A percentile compares a stretch with the other conserved stretches of the same genome.
Conservation (phyloP, 2,113 vertebrate species). For the Barnardius zonarius region DNA sequence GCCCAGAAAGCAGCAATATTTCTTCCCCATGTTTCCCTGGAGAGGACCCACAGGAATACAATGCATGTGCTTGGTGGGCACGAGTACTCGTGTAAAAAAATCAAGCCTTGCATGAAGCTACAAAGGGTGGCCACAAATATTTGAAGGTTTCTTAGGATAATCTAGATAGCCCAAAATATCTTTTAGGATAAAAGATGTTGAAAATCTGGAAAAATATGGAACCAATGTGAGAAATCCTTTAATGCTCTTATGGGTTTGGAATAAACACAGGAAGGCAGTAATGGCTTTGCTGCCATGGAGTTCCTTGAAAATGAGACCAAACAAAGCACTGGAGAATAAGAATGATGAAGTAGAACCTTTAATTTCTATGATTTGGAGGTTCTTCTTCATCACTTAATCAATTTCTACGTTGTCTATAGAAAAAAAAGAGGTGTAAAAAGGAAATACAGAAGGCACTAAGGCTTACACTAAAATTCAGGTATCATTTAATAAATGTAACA, state of each 20-base stretch:
- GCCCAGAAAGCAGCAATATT: not conserved
- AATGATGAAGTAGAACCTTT: not conserved
- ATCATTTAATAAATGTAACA: not conserved
- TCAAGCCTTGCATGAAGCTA: not conserved
- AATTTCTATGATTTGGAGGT: not conserved
- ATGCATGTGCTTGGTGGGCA: not conserved
- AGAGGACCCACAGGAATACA: not conserved
- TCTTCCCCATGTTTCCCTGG: not conserved
- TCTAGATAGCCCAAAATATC: not conserved
- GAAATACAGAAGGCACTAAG: not conserved
- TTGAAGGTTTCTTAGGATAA: not conserved
- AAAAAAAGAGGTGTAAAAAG: not conserved
- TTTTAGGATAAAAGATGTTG: not conserved
- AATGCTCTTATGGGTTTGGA: not conserved
- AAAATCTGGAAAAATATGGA: not conserved
- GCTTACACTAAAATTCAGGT: not conserved
- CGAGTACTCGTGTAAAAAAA: not conserved
- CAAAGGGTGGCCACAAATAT: not conserved
- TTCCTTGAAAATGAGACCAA: not conserved
- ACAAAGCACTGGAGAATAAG: not conserved
- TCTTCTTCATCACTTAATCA: not conserved
- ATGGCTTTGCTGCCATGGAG: not conserved
- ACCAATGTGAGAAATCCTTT: not conserved
- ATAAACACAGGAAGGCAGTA: not conserved
- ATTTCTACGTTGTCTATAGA: not conserved